Evolutionary conservation across 2,113 vertebrate genomes (phyloP), one percentile per base, ranked within the genome.

Genomic region (Sceloporus tristichus): DNA sequence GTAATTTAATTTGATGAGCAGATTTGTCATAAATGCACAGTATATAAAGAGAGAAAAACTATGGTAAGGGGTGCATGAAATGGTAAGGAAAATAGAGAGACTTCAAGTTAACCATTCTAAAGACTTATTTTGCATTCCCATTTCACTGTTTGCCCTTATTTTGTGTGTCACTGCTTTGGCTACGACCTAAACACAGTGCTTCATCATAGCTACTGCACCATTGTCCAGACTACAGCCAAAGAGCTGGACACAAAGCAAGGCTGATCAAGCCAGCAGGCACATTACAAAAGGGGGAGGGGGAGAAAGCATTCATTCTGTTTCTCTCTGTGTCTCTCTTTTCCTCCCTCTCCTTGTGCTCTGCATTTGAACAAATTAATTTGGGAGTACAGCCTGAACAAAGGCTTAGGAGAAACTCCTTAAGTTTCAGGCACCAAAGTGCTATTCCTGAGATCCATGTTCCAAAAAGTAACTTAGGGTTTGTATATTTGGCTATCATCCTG

Each of bases 281-380:
- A 93, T 89, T 76, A 94, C 93, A 29, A 71, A 71, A 71, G 68
- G 9, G 10, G 27, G 11, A 71, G 27, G 27, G 18, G 92, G 92
- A 29, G 68, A 29, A 29, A 74, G 89, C 13, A 62, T 62, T 62
- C 59, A 62, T 62, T 77, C 62, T 87, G 79, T 90, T 89, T 94
- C 93, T 29, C 34, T 94, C 93, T 40, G 13, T 91, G 88, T 75
- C 56, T 86, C 82, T 89, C 90, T 92, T 93, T 92, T 89, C 75
- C 53, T 87, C 78, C 88, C 90, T 94, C 92, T 65, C 90, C 91
- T 92, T 95, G 93, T 90, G 92, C 93, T 95, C 91, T 92, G 92
- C 94, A 95, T 95, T 62, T n/a, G 95, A 97, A 97, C 95, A 96
- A 96, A 96, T 96, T 96, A 96, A 97, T 97, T 97, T 96, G 94